Conservation (phyloP, 53 echinoderm and acorn worm species). For the Temnopleurus reevesii region DNA sequence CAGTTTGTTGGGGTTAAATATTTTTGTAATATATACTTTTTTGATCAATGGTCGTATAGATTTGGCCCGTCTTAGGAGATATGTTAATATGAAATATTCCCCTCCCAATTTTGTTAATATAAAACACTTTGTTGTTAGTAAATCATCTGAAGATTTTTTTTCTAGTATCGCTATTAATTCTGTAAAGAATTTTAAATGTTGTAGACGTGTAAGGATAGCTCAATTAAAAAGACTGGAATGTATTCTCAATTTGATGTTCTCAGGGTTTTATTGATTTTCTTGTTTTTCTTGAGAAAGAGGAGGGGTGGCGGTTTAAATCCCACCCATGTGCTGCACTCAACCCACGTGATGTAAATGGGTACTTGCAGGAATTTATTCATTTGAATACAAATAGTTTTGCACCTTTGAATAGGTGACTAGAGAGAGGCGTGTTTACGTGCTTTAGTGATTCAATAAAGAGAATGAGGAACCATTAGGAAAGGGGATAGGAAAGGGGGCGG, state of each 20-base stretch:
- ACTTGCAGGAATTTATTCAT: not conserved
- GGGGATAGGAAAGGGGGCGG: too few relatives aligned
- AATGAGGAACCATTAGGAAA: too few relatives aligned
- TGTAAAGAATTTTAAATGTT: conserved; percentile 23
- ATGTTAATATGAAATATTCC: not conserved
- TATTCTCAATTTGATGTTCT: conserved; percentile 38
- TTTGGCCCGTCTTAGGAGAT: not conserved
- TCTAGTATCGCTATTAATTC: conserved; percentile 39
- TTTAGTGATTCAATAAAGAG: not conserved
- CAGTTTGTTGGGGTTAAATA: not conserved
- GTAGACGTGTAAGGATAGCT: conserved; percentile 59
- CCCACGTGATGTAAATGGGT: not conserved
- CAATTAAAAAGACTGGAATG: conserved; percentile 53
- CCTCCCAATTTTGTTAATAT: not conserved
- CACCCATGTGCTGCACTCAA: too few relatives aligned
- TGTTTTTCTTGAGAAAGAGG: not conserved
- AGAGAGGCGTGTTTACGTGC: not conserved
- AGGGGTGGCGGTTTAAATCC: not conserved
- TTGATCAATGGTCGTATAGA: conserved; percentile 6
- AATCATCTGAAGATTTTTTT: not conserved
- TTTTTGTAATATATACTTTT: conserved; percentile 4
- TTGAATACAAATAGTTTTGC: not conserved
- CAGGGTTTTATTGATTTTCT: not conserved
- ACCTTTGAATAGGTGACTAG: not conserved
- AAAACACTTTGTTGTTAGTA: conserved; percentile 4